Percentiles rank a stretch among this genome's conserved stretches.
Evolutionary conservation across 2,888 invertebrate genomes (phyloP).

Genomic region (Lithophane socia): DNA sequence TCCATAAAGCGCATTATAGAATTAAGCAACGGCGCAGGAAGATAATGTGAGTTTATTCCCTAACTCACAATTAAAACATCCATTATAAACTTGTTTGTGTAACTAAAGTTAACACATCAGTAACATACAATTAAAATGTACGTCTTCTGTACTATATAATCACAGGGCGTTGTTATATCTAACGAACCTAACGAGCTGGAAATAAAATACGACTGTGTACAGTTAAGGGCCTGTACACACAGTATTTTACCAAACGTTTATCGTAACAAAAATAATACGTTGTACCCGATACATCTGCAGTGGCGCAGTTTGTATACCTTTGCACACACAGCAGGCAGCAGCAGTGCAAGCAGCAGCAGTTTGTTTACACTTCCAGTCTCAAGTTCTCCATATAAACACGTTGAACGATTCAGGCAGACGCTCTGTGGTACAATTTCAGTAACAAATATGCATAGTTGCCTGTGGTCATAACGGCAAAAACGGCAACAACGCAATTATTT

Average conservation of each 20-base stretch:
- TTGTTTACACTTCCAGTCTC: slow-evolving; percentile 2
- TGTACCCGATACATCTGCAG: not conserved
- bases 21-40: not conserved
- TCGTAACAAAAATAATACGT: not conserved
- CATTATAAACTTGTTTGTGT: slow-evolving; percentile 38
- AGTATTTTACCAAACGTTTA: not conserved
- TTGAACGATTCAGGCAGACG: not conserved
- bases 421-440: not conserved
- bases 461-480: too few species aligned
- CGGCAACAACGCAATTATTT: too few species aligned
- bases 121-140: slow-evolving; percentile 47
- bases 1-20: not conserved
- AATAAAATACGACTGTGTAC: slow-evolving; percentile 30
- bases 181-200: slow-evolving; percentile 40
- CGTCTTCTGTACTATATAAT: slow-evolving; percentile 31
- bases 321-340: not conserved
- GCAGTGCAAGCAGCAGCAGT: too few species aligned
- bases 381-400: not conserved
- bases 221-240: not conserved
- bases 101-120: slow-evolving; percentile 17
- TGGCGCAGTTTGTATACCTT: not conserved
- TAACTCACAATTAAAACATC: slow-evolving; percentile 28
- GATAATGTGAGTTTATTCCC: slow-evolving; percentile 1
- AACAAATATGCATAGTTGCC: not conserved
- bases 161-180: slow-evolving; percentile 28